phyloP scores from a whole-genome alignment of 2,888 invertebrate genomes.

The Pimpla rufipes region DNA sequence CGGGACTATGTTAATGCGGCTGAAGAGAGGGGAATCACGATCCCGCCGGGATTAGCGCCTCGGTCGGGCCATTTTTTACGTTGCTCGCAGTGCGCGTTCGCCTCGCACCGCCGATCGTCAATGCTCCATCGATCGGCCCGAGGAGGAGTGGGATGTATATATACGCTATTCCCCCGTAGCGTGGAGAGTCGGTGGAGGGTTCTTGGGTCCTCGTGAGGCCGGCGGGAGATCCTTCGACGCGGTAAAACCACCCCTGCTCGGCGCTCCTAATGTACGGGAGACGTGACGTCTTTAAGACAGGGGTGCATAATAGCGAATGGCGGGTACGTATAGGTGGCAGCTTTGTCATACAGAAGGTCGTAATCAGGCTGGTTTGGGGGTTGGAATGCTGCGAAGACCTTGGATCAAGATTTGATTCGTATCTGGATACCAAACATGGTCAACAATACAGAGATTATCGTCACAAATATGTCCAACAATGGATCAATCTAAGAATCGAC shows the following conservation, averaged over 20 bases:
- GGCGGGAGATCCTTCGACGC: constrained; percentile 54
- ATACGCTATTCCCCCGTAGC: constrained; percentile 38
- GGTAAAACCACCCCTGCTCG: constrained; percentile 60
- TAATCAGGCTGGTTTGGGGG: background rate
- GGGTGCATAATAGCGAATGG: constrained; percentile 8
- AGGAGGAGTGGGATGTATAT: too few relatives aligned
- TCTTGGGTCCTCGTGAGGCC: constrained; percentile 19
- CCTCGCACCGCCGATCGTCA: constrained; percentile 28
- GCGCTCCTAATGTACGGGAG: constrained; percentile 58
- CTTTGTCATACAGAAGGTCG: background rate
- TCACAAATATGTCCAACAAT: too few relatives aligned
- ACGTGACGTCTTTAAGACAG: background rate
- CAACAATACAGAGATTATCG: too few relatives aligned
- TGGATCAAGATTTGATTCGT: background rate
- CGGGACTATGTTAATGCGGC: constrained; percentile 81
- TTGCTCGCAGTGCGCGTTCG: constrained; percentile 48
- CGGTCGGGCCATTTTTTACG: constrained; percentile 60
- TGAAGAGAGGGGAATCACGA: constrained; percentile 74
- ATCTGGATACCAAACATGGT: too few relatives aligned
- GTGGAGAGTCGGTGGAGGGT: constrained; percentile 13
- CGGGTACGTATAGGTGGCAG: background rate
- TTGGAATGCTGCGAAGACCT: background rate
- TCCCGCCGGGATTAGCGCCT: constrained; percentile 78
- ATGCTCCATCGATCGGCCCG: constrained; percentile 53
- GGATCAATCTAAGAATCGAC: too few relatives aligned